Conservation (phyloP, 37 sponge, comb jelly and placozoan species). For the Cladorhizidae sp. region DNA sequence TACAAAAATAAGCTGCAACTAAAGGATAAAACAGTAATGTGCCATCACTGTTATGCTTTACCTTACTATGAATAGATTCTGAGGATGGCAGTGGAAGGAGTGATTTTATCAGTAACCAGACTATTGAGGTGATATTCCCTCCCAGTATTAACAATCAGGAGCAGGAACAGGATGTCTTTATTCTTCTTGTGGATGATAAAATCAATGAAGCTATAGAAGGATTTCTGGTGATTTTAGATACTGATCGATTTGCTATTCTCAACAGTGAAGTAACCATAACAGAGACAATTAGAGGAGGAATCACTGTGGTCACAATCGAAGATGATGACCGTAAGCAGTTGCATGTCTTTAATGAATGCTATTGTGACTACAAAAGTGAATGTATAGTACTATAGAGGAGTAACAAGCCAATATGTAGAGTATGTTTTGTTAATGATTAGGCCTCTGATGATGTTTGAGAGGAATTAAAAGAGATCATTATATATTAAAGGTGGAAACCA, state of each 20-base stretch:
- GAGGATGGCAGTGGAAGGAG: not conserved
- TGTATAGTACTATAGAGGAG: too few species aligned
- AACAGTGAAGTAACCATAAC: not conserved
- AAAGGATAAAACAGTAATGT: too few species aligned
- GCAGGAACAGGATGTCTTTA: not conserved
- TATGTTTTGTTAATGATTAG: too few species aligned
- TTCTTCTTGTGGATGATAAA: not conserved
- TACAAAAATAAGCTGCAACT: too few species aligned
- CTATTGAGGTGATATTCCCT: not conserved
- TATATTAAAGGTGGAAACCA: too few species aligned
- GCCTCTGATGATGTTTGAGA: too few species aligned
- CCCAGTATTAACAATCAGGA: not conserved
- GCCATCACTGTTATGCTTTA: not conserved
- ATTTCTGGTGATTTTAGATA: not conserved
- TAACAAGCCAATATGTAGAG: too few species aligned
- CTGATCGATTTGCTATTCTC: not conserved
- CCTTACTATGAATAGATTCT: not conserved
- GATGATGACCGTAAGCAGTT: constrained; percentile 23
- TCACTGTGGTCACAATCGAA: not conserved
- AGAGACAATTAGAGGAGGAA: not conserved
- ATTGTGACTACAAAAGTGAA: too few species aligned
- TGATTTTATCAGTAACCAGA: not conserved
- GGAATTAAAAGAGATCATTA: too few species aligned
- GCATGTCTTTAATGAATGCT: too few species aligned
- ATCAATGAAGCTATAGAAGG: constrained; percentile 11